phyloP scores from a whole-genome alignment of 2,113 vertebrate genomes.

The Melanostigma gelatinosum region DNA sequence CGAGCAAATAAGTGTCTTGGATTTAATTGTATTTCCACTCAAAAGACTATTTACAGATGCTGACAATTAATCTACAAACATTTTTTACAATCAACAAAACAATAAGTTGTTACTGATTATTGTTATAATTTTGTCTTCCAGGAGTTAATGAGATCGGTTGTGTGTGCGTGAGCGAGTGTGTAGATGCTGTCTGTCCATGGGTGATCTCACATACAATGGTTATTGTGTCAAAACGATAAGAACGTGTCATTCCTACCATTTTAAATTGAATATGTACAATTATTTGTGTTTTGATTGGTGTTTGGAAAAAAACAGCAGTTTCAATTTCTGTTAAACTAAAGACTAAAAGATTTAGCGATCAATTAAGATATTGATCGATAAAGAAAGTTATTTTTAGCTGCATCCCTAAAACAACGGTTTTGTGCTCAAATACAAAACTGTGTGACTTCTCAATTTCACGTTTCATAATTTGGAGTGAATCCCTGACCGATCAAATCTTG shows the following conservation, averaged over 20 bases:
- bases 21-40: not conserved
- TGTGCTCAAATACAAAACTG: not conserved
- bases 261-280: too few species aligned
- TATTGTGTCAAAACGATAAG: too few species aligned
- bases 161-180: too few species aligned
- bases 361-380: not conserved
- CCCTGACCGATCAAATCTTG: not conserved
- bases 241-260: too few species aligned
- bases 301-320: not conserved
- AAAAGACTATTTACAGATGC: not conserved
- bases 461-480: not conserved
- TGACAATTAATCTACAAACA: not conserved
- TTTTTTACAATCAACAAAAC: too few species aligned
- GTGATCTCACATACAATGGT: too few species aligned
- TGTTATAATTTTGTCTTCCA: too few species aligned
- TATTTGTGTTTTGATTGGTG: too few species aligned
- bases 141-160: too few species aligned
- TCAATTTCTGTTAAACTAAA: not conserved
- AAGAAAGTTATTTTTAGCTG: not conserved
- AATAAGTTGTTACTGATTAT: too few species aligned
- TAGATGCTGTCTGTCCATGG: too few species aligned
- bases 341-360: not conserved
- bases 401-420: not conserved
- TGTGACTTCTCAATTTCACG: not conserved
- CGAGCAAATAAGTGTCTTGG: not conserved